phyloP scores from a whole-genome alignment of 1,140 invertebrate species.

The Apis mellifera region Amel_HAv3.1 CM009942.2:9488001-9488500 shows the following conservation, averaged over 20 bases:
- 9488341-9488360: slow-evolving; percentile 53
- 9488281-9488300: background rate
- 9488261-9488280: slow-evolving; percentile 44
- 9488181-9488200: slow-evolving; percentile 38
- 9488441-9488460: background rate
- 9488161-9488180: slow-evolving; percentile 6
- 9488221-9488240: slow-evolving; percentile 50
- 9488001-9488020: background rate
- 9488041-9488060: background rate
- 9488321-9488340: slow-evolving; percentile 20
- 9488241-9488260: slow-evolving; percentile 27
- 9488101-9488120: slow-evolving; percentile 20
- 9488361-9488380: slow-evolving; percentile 60
- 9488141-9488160: no score
- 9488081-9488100: slow-evolving; percentile 52
- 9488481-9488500: background rate
- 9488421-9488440: slow-evolving; percentile 35
- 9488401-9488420: background rate
- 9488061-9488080: background rate
- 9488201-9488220: slow-evolving; percentile 41
- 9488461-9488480: background rate
- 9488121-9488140: slow-evolving; percentile 51
- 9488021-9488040: background rate
- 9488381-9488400: background rate
- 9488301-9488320: background rate